Percentiles rank a stretch among this genome's conserved stretches.
Evolutionary conservation across 2,888 invertebrate genomes (phyloP).

Genomic region (Scaptomyza parva): DNA sequence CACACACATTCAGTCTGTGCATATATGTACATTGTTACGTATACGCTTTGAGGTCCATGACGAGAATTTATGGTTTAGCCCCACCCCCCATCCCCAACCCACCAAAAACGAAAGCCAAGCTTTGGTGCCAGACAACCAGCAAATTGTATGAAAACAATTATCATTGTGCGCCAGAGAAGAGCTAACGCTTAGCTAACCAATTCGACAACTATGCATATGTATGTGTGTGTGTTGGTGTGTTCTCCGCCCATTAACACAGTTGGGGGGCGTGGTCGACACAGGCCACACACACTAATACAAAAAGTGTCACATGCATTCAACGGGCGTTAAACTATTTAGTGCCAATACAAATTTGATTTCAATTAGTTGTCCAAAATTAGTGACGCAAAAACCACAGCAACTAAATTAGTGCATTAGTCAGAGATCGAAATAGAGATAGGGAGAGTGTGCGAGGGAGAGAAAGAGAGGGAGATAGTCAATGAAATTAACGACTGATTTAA

Average conservation of each 20-base stretch:
- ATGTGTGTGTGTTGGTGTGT: not conserved
- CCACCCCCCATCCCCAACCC: too few relatives aligned
- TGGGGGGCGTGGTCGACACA: slow-evolving; percentile 18
- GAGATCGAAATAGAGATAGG: not conserved
- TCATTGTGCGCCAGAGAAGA: slow-evolving; percentile 54
- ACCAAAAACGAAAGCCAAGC: slow-evolving; percentile 58
- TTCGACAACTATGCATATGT: slow-evolving; percentile 1
- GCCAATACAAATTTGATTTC: slow-evolving; percentile 67
- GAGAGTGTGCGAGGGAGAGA: too few relatives aligned
- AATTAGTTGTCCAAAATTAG: slow-evolving; percentile 69
- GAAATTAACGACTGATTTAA: not conserved
- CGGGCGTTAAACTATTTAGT: slow-evolving; percentile 67
- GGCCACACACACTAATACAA: not conserved
- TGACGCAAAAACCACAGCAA: slow-evolving; percentile 60
- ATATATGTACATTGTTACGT: slow-evolving; percentile 50
- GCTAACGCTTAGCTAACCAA: slow-evolving; percentile 37
- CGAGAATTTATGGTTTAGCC: slow-evolving; percentile 66
- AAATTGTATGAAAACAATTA: slow-evolving; percentile 74
- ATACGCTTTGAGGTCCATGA: slow-evolving; percentile 64
- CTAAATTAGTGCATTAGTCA: slow-evolving; percentile 45
- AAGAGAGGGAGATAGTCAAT: not conserved
- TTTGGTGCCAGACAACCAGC: slow-evolving; percentile 40
- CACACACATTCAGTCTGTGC: slow-evolving; percentile 12
- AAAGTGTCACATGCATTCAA: slow-evolving; percentile 38
- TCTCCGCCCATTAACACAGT: not conserved